Conservation (phyloP, 2,888 invertebrate species). For the Beris morrisii region DNA sequence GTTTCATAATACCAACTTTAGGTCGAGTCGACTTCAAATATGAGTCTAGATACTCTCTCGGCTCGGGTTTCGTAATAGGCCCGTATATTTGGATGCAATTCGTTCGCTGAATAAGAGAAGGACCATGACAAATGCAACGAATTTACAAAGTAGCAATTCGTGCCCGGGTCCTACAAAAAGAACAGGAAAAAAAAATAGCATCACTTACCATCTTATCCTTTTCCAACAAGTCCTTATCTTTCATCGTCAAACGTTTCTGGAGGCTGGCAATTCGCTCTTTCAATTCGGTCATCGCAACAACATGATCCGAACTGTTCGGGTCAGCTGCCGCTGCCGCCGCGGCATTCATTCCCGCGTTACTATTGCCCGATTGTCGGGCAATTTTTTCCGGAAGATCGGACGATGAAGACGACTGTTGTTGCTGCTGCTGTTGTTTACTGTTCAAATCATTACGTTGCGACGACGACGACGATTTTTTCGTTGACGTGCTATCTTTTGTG, state of each 20-base stretch:
- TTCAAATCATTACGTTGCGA: not conserved
- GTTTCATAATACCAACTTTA: no score
- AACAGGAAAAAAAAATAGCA: no score
- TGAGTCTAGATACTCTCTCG: no score
- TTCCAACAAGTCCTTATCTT: conserved; percentile 81
- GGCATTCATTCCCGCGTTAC: conserved; percentile 42
- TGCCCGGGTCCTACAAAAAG: no score
- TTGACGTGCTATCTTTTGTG: conserved; percentile 35
- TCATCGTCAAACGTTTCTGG: conserved; percentile 82
- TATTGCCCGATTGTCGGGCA: conserved; percentile 43
- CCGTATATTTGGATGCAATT: no score
- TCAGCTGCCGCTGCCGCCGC: conserved; percentile 59
- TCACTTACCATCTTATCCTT: conserved; percentile 83
- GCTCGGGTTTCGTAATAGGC: no score
- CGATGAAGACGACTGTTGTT: conserved; percentile 38
- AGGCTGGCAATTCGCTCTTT: conserved; percentile 91
- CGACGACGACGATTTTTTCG: conserved; percentile 10
- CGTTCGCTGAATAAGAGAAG: no score
- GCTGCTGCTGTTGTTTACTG: not conserved
- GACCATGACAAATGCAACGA: no score
- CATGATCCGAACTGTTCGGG: conserved; percentile 87
- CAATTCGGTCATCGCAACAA: conserved; percentile 91
- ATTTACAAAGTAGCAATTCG: no score
- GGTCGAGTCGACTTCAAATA: no score
- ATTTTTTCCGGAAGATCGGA: conserved; percentile 52